Percentiles rank a stretch among this genome's conserved stretches.
These are phyloP conservation scores for Myathropa florea DNA, from an alignment of 2,888 invertebrate genomes.

Conservation along the genomic window DNA sequence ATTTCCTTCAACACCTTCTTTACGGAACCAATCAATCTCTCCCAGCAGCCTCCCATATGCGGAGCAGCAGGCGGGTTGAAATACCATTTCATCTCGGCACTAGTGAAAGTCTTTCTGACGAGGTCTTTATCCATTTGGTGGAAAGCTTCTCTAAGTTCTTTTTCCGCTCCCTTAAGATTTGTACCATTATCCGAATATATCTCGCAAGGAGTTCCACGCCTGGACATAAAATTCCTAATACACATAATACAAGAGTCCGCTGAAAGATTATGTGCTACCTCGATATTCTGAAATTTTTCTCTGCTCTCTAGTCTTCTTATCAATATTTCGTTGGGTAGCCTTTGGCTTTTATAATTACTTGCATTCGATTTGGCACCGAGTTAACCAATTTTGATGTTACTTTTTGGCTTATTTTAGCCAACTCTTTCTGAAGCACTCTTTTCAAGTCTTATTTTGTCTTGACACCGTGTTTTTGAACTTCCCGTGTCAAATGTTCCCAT, in stretches of 20 bases:
- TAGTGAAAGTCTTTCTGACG: neutral
- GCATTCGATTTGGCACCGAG: no score
- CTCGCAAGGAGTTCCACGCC: constrained; percentile 27
- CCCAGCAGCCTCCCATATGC: constrained; percentile 15
- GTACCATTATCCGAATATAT: constrained; percentile 55
- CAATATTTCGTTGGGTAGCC: no score
- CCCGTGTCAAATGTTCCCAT: no score
- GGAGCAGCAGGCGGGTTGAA: constrained; percentile 4
- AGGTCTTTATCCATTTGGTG: neutral
- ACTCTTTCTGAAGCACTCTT: no score
- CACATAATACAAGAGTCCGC: constrained; percentile 46
- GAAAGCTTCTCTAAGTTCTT: neutral
- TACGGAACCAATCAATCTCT: neutral
- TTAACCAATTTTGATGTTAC: no score
- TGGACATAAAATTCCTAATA: constrained; percentile 30
- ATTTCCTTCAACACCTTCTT: neutral
- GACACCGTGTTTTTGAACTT: no score
- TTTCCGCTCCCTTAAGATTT: constrained; percentile 45
- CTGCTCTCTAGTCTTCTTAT: no score
- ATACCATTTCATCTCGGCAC: neutral
- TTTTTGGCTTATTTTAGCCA: no score
- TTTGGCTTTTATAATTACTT: no score
- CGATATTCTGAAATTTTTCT: no score
- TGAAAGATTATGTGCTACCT: constrained; percentile 32
- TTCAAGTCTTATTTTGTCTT: no score